A percentile compares a stretch with the other conserved stretches of the same genome.
phyloP scores from a whole-genome alignment of 2,797 vertebrate genomes.

The Sternotherus odoratus region DNA sequence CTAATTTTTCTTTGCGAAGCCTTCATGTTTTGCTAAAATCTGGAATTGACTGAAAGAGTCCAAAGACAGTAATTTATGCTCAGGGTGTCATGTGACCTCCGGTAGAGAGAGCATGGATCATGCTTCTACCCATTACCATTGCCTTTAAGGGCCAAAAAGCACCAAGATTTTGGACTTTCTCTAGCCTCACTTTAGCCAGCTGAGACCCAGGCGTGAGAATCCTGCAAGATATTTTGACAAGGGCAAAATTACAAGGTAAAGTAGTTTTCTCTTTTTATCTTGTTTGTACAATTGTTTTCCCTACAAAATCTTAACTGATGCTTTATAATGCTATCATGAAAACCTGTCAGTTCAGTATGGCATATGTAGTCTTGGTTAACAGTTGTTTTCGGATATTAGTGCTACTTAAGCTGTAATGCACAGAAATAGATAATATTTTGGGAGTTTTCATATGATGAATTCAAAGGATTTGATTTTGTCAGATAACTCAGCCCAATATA shows the following conservation, averaged over 20 bases:
- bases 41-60: not conserved
- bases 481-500: not conserved
- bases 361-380: rapidly evolving
- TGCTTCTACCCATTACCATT: not conserved
- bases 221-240: not conserved
- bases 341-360: not conserved
- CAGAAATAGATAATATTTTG: not conserved
- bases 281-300: not conserved
- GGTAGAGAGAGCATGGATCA: not conserved
- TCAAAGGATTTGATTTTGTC: not conserved
- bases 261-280: not conserved
- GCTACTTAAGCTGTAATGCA: not conserved
- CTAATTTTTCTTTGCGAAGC: too few species aligned
- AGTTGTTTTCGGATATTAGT: not conserved
- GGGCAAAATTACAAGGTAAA: not conserved
- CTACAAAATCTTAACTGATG: not conserved
- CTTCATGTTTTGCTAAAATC: not conserved
- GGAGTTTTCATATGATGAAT: not conserved
- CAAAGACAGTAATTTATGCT: not conserved
- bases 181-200: not conserved
- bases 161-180: not conserved
- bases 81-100: not conserved
- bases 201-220: not conserved
- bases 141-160: not conserved
- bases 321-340: not conserved